Percentiles rank a stretch among this genome's conserved stretches.
phyloP scores from a whole-genome alignment of 2,113 vertebrate species.

The Vidua macroura region DNA sequence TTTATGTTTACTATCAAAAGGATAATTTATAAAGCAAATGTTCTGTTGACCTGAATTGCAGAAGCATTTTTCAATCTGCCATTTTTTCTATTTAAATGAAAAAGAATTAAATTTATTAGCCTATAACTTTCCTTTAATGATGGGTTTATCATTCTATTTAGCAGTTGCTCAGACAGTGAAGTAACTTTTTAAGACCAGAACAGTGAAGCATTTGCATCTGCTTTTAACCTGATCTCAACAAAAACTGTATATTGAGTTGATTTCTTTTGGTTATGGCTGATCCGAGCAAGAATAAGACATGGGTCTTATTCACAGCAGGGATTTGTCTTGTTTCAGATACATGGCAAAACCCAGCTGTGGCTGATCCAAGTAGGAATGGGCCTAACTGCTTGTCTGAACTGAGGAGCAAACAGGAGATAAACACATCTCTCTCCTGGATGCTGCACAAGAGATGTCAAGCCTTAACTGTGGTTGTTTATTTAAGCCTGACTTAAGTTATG shows the following conservation, averaged over 20 bases:
- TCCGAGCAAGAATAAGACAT: not conserved
- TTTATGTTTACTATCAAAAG: conserved; percentile 43
- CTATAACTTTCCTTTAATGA: conserved; percentile 1
- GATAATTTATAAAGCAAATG: conserved; percentile 38
- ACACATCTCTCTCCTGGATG: not conserved
- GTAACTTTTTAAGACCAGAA: not conserved
- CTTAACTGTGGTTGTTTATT: not conserved
- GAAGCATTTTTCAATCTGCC: conserved; percentile 48
- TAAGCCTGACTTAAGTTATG: not conserved
- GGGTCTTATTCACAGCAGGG: not conserved
- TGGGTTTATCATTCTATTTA: conserved; percentile 19
- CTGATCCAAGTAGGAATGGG: not conserved
- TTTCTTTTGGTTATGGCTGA: not conserved
- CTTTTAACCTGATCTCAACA: not conserved
- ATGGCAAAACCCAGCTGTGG: not conserved
- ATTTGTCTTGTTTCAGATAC: not conserved
- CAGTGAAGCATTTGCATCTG: not conserved
- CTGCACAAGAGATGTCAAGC: not conserved
- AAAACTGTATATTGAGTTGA: not conserved
- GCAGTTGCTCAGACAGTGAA: not conserved
- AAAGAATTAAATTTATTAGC: conserved; percentile 47
- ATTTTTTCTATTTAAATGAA: conserved; percentile 43
- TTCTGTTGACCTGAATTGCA: conserved; percentile 49
- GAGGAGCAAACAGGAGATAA: not conserved
- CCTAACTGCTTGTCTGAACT: not conserved